Percentiles rank a stretch among this genome's conserved stretches.
These are phyloP conservation scores for Lasioglossum leucozonium DNA, from an alignment of 2,888 invertebrate species.

Conservation along the genomic window DNA sequence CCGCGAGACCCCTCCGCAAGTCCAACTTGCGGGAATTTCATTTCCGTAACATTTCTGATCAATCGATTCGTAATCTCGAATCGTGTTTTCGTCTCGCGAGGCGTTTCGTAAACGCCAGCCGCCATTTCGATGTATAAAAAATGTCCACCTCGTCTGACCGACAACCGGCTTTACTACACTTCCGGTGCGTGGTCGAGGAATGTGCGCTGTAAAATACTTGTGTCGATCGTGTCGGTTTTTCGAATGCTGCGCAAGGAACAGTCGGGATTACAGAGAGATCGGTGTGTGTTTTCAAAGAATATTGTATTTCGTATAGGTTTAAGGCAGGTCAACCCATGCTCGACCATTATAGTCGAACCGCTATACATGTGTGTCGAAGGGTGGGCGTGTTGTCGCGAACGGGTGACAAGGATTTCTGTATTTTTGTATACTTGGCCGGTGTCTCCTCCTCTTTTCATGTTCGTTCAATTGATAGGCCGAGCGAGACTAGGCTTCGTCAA, in stretches of 20 bases:
- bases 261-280: slow-evolving; percentile 63
- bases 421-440: slow-evolving; percentile 10
- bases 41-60: not conserved
- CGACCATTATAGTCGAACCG: slow-evolving; percentile 51
- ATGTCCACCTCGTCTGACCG: not conserved
- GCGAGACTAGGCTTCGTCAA: not conserved
- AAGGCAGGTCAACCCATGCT: slow-evolving; percentile 52
- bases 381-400: slow-evolving; percentile 21
- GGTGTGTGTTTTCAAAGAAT: slow-evolving; percentile 68
- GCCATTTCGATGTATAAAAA: not conserved
- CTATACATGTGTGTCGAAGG: slow-evolving; percentile 54
- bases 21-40: no score
- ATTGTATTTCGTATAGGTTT: slow-evolving; percentile 68
- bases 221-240: slow-evolving; percentile 26
- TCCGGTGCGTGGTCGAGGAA: not conserved
- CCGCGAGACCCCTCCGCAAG: not conserved
- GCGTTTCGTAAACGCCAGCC: not conserved
- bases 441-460: slow-evolving; percentile 17
- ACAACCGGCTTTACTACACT: not conserved
- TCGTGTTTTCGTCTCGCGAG: not conserved
- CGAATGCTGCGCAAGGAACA: slow-evolving; percentile 46
- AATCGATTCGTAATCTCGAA: not conserved
- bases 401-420: not conserved
- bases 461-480: slow-evolving; percentile 8
- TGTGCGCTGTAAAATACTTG: slow-evolving; percentile 19